These are phyloP conservation scores for Drosophila novamexicana DNA, from an alignment of 1,140 invertebrate species.

Conservation along the genomic window DNA sequence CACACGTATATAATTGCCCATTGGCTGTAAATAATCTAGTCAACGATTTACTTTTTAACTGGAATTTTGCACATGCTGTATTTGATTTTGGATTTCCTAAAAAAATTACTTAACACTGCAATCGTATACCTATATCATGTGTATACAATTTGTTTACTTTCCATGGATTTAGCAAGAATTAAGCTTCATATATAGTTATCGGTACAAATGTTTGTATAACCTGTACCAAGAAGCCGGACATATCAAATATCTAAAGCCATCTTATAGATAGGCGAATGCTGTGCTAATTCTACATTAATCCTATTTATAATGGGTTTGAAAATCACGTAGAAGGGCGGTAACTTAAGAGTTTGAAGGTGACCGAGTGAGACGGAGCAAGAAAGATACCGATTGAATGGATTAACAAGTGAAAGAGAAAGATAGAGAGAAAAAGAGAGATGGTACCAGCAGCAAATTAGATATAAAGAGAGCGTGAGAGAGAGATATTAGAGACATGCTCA, in stretches of 20 bases:
- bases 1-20: slow-evolving; percentile 1
- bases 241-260: not conserved
- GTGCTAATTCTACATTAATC: not conserved
- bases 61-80: slow-evolving; percentile 30
- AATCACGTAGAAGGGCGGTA: not conserved
- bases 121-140: slow-evolving; percentile 1
- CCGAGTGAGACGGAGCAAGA: too few relatives aligned
- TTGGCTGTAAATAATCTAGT: slow-evolving; percentile 23
- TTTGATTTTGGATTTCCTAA: slow-evolving; percentile 6
- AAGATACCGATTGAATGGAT: too few relatives aligned
- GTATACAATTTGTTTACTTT: not conserved
- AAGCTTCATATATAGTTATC: not conserved
- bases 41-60: slow-evolving; percentile 23
- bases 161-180: not conserved
- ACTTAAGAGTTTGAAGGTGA: not conserved
- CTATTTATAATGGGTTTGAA: not conserved
- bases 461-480: too few relatives aligned
- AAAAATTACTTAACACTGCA: not conserved
- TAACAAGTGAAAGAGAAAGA: too few relatives aligned
- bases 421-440: too few relatives aligned
- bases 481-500: too few relatives aligned
- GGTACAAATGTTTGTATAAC: not conserved
- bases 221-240: not conserved
- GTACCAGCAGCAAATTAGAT: too few relatives aligned
- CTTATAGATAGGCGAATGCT: too few relatives aligned